Base-by-base conservation (phyloP, 2,888 invertebrate species). In the Campoplex capitator region DNA sequence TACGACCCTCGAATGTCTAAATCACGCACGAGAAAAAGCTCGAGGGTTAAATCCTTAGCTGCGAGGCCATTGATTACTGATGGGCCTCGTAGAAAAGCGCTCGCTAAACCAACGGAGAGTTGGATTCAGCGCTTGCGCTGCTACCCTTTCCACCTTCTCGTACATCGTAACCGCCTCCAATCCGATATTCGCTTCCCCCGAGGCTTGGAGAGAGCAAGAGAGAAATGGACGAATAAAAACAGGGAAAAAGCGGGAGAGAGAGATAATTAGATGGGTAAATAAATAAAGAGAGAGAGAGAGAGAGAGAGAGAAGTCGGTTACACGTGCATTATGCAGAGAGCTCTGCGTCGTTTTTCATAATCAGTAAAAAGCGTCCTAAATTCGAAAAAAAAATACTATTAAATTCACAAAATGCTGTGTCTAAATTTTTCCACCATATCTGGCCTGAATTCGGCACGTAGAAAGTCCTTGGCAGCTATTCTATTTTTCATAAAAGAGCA, bases 11-110 rank as follows among this genome's bases (percentile, higher is more conserved):
- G 42, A 77, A 68, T 28, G 28, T 70, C 32, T 16, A 38, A 62
- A 38, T 71, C 51, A 51, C 65, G 74, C 84, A 58, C 78, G 32
- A 62, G 71, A 75, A 45, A 7, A 48, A 16, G 45, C 65, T 62
- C 16, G 68, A 85, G 85, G 84, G 83, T 87, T 88, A 82, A 89
- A 88, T 74, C 67, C 88, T 81, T 81, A 83, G 38, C n/a, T 74
- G 88, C 73, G 86, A 71, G 87, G 83, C 90, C 90, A 91, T 91
- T 90, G 91, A 91, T 91, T 91, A 90, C 90, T 89, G 86, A 75
- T 73, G 84, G 42, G 74, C 88, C 77, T 86, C 81, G 81, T 76
- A 81, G 54, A 87, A 84, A 67, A 65, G 48, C 79, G 58, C 84
- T 86, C 76, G 71, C 28, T 77, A 74, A 71, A 58, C 79, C 83